Conservation (phyloP, 2,797 vertebrate genomes). For the Hypotaenidia okinawae region DNA sequence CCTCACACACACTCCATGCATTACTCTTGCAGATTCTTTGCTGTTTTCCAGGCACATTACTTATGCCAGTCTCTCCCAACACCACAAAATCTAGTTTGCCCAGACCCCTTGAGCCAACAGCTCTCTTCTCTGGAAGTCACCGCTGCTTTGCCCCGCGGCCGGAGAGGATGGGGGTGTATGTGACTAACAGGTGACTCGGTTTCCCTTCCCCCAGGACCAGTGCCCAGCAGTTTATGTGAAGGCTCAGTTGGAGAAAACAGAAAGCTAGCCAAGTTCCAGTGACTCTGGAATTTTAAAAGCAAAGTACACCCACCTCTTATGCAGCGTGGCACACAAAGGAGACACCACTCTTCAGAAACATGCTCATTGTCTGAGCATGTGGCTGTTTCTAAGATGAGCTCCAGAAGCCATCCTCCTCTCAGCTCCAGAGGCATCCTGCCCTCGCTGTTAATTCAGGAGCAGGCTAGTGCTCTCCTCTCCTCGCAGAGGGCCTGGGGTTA, state of each 20-base stretch:
- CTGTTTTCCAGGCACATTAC: neutral
- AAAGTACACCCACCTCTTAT: neutral
- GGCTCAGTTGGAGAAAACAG: neutral
- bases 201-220: neutral
- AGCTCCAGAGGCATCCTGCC: neutral
- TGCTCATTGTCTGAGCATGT: neutral
- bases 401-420: neutral
- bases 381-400: neutral
- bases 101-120: neutral
- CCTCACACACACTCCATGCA: neutral
- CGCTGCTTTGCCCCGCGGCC: neutral
- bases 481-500: neutral
- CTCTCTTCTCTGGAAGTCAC: neutral
- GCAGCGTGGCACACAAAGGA: neutral
- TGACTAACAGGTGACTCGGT: neutral
- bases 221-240: neutral
- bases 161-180: accelerated
- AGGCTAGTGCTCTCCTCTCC: neutral
- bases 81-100: neutral
- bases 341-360: neutral
- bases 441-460: neutral
- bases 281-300: neutral
- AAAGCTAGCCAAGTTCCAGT: neutral
- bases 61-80: neutral
- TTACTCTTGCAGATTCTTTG: neutral